Evolutionary conservation across 2,113 vertebrate species (phyloP).

Genomic region (Tyto alba): DNA sequence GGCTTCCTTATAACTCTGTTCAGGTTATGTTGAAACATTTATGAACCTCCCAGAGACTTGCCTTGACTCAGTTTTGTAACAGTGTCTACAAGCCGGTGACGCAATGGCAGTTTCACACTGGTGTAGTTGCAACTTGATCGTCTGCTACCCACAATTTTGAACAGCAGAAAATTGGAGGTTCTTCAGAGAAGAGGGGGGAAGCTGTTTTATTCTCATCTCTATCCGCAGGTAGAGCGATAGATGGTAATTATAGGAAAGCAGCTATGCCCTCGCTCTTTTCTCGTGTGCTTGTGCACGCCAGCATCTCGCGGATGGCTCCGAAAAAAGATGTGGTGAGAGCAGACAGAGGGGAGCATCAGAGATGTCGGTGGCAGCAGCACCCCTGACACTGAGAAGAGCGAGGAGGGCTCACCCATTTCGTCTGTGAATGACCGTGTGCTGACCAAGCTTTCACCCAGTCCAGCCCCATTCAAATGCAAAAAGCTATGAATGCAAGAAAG

Average conservation of each 20-base stretch:
- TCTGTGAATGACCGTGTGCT: background rate
- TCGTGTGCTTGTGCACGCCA: background rate
- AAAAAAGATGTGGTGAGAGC: background rate
- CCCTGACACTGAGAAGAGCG: background rate
- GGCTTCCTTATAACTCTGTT: constrained; percentile 8
- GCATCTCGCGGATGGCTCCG: background rate
- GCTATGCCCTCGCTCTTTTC: background rate
- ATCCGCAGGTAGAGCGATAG: constrained; percentile 3
- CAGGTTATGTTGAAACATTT: constrained; percentile 57
- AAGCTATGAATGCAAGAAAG: background rate
- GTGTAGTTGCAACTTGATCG: background rate
- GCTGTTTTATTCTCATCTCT: background rate
- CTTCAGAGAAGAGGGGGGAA: background rate
- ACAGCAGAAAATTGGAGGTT: constrained; percentile 3
- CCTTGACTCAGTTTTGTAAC: constrained; percentile 46
- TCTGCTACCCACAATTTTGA: background rate
- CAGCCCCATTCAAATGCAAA: background rate
- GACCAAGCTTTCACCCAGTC: background rate
- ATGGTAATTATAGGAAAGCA: background rate
- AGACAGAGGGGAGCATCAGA: background rate
- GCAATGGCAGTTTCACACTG: constrained; percentile 26
- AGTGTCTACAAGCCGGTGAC: constrained; percentile 26
- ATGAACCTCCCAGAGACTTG: constrained; percentile 4
- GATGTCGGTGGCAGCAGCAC: background rate
- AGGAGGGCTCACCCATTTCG: background rate